These are phyloP conservation scores for Meriones psammophilus DNA, from an alignment of 2,797 vertebrate species.

Conservation along the genomic window DNA sequence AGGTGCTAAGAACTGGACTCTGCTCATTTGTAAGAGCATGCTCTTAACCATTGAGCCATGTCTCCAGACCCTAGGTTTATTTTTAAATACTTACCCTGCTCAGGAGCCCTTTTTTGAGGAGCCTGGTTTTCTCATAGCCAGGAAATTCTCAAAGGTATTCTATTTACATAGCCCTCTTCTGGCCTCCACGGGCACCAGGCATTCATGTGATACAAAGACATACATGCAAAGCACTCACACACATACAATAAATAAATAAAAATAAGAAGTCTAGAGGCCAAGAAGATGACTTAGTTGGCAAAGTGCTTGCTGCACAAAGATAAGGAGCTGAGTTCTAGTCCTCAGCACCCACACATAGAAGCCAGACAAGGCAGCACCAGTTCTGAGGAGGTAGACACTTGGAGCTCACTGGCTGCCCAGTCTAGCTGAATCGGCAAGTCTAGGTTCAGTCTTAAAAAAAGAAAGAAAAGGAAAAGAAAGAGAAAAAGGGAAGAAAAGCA, in stretches of 20 bases:
- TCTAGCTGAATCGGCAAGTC: not conserved
- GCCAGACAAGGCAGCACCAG: not conserved
- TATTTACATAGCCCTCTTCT: not conserved
- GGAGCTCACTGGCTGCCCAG: too few relatives aligned
- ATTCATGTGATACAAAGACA: not conserved
- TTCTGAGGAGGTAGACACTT: not conserved
- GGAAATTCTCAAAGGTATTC: not conserved
- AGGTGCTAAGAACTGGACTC: not conserved
- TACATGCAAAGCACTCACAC: not conserved
- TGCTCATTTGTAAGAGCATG: not conserved
- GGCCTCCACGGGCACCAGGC: not conserved
- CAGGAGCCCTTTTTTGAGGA: not conserved
- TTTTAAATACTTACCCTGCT: not conserved
- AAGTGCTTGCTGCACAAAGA: not conserved
- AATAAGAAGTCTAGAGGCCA: too few relatives aligned
- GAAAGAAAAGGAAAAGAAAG: not conserved
- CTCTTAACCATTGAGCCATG: not conserved
- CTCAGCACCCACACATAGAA: not conserved
- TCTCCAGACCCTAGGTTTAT: not conserved
- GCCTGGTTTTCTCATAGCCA: not conserved
- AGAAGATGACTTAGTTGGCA: not conserved
- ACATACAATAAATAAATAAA: not conserved
- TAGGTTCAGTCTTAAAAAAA: not conserved
- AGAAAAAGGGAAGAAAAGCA: not conserved
- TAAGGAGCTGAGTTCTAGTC: not conserved